A percentile compares a stretch with the other conserved stretches of the same genome.
phyloP scores from a whole-genome alignment of 2,797 vertebrate species.

The Hippocampus kuda region DNA sequence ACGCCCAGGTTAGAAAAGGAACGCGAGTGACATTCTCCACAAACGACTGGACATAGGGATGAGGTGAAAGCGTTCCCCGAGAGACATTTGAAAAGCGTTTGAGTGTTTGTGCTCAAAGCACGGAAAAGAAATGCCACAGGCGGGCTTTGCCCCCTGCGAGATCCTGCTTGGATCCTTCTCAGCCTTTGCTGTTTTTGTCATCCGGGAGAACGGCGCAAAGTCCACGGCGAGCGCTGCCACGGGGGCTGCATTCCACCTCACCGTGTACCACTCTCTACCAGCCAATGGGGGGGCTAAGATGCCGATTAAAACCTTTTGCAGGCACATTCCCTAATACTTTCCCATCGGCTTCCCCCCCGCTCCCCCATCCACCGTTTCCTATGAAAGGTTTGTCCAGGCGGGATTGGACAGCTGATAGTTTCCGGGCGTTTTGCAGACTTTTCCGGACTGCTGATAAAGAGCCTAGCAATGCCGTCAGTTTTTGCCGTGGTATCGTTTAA shows the following conservation, averaged over 20 bases:
- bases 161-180: constrained; percentile 40
- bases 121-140: constrained; percentile 5
- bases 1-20: no score
- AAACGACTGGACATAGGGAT: neutral
- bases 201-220: constrained; percentile 40
- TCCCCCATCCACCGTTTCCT: neutral
- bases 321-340: constrained; percentile 28
- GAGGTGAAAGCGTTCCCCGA: neutral
- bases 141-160: constrained; percentile 27
- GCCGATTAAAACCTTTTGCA: constrained; percentile 21
- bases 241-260: constrained; percentile 49
- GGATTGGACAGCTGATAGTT: constrained; percentile 46
- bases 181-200: constrained; percentile 27
- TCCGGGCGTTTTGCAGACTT: constrained; percentile 44
- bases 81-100: neutral
- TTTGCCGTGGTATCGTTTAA: constrained; percentile 9
- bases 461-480: constrained; percentile 25
- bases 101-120: neutral
- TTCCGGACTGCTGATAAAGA: constrained; percentile 49
- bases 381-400: neutral
- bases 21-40: no score
- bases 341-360: constrained; percentile 25
- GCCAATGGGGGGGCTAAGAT: constrained; percentile 41
- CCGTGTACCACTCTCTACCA: constrained; percentile 52
- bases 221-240: constrained; percentile 33